Conservation (phyloP, 2,113 vertebrate genomes). For the Saccopteryx bilineata region DNA sequence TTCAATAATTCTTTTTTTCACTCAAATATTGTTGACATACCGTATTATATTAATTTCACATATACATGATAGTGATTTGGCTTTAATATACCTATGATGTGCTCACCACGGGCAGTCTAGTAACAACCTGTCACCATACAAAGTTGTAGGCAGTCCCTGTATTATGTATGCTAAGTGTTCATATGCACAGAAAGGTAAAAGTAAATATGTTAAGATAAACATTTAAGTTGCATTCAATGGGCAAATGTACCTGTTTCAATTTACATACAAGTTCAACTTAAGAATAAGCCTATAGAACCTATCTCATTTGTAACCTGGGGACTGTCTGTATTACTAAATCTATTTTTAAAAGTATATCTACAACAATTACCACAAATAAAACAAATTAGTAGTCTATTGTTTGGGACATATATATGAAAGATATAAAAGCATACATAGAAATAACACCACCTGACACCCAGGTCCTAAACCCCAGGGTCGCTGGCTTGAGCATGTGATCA, state of each 20-base stretch:
- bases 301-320: too few species aligned
- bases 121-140: not conserved
- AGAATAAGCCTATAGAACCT: too few species aligned
- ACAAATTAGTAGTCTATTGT: not conserved
- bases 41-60: not conserved
- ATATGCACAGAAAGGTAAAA: too few species aligned
- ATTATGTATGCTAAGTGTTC: too few species aligned
- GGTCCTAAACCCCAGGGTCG: too few species aligned
- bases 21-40: not conserved
- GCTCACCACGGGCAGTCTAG: not conserved
- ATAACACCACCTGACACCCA: not conserved
- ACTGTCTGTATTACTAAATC: not conserved
- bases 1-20: slow-evolving; percentile 20
- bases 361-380: not conserved
- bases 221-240: too few species aligned
- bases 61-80: not conserved
- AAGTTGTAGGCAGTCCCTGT: not conserved
- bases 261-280: too few species aligned
- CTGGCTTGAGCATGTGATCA: too few species aligned
- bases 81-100: not conserved
- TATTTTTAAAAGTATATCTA: slow-evolving; percentile 4
- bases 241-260: too few species aligned
- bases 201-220: too few species aligned
- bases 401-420: not conserved
- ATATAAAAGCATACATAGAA: not conserved